These are phyloP conservation scores for Saxidomus purpurata DNA, from an alignment of 1,140 invertebrate genomes.

Conservation along the genomic window DNA sequence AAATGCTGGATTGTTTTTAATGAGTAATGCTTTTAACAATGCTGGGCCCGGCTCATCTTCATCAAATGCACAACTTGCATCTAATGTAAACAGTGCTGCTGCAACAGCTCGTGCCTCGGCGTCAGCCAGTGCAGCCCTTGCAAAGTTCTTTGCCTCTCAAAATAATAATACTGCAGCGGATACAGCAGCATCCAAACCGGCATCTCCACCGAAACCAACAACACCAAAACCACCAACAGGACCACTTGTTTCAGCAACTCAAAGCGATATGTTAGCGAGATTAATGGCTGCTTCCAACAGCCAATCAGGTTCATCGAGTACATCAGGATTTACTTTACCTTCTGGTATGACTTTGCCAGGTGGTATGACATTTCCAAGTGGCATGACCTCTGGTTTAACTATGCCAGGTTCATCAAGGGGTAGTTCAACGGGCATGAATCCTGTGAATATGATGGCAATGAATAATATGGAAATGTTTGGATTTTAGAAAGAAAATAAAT, in stretches of 20 bases:
- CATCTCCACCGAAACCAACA: not conserved
- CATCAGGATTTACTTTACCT: not conserved
- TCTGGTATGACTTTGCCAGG: not conserved
- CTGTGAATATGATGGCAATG: not conserved
- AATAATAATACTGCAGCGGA: not conserved
- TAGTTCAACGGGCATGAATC: not conserved
- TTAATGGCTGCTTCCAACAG: conserved; percentile 8
- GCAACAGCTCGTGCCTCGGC: not conserved
- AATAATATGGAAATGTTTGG: conserved; percentile 23
- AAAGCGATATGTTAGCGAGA: not conserved
- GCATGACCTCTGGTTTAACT: not conserved
- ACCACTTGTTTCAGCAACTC: not conserved
- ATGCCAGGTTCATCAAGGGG: not conserved
- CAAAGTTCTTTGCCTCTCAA: not conserved
- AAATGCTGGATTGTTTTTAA: conserved; percentile 26
- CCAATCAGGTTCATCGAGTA: not conserved
- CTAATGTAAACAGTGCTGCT: not conserved
- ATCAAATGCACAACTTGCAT: not conserved
- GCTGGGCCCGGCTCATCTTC: not conserved
- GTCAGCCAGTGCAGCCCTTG: not conserved
- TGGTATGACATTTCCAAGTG: not conserved
- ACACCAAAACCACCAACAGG: not conserved
- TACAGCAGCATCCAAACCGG: not conserved
- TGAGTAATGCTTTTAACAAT: not conserved
- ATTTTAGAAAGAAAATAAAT: not conserved